These are phyloP conservation scores for Puffinus mauretanicus DNA, from an alignment of 2,113 vertebrate species.

Conservation along the genomic window DNA sequence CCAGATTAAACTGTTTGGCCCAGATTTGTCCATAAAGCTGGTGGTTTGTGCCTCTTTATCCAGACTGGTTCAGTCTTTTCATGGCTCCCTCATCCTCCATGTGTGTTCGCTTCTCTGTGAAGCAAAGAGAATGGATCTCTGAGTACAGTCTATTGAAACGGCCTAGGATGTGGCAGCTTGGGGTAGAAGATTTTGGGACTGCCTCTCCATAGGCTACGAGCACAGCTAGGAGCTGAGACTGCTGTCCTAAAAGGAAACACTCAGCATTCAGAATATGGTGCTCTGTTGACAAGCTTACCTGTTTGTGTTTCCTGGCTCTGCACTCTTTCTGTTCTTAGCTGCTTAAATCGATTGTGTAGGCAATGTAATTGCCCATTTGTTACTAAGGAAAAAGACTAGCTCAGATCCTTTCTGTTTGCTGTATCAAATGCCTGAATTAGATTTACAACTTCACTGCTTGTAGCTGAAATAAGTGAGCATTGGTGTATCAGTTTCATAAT, in stretches of 20 bases:
- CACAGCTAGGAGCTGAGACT: not conserved
- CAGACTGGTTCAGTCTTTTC: not conserved
- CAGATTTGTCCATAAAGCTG: not conserved
- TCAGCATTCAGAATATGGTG: not conserved
- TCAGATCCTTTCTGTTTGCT: not conserved
- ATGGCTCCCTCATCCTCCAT: not conserved
- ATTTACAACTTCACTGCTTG: not conserved
- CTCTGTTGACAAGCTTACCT: not conserved
- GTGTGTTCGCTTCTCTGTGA: accelerated
- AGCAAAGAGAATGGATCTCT: accelerated
- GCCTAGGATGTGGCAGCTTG: not conserved
- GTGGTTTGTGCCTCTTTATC: not conserved
- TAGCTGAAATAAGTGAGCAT: not conserved
- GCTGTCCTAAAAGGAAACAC: not conserved
- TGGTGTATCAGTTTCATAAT: not conserved
- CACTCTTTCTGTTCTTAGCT: not conserved
- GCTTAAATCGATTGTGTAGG: not conserved
- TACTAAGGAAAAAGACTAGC: not conserved
- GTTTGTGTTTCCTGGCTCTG: not conserved
- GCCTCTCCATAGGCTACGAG: accelerated
- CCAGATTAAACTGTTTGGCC: not conserved
- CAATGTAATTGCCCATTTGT: not conserved
- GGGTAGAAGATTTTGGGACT: not conserved
- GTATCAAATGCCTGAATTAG: not conserved
- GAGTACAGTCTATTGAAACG: not conserved